Evolutionary conservation across 1,140 invertebrate species (phyloP).

Genomic region (Drosophila paulistorum): DNA sequence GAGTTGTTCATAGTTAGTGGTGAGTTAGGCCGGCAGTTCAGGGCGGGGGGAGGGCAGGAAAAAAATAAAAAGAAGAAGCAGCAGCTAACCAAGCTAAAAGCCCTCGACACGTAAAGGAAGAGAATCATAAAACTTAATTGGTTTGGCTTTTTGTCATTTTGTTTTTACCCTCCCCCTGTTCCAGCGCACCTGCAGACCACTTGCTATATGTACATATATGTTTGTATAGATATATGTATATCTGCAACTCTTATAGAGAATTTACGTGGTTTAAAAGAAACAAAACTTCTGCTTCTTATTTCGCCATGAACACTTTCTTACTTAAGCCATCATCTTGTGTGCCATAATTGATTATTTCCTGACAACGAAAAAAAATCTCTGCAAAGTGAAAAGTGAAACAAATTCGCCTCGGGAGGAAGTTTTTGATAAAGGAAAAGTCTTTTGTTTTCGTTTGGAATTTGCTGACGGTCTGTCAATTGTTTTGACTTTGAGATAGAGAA

Average conservation of each 20-base stretch:
- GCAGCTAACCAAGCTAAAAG: conserved; percentile 36
- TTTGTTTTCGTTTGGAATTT: conserved; percentile 16
- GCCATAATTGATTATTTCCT: conserved; percentile 2
- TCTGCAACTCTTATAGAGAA: too few relatives aligned
- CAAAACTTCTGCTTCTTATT: background rate
- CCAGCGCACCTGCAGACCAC: too few relatives aligned
- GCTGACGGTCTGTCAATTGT: conserved; percentile 8
- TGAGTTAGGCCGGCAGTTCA: background rate
- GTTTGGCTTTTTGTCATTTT: conserved; percentile 42
- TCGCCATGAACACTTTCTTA: background rate
- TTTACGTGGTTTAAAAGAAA: too few relatives aligned
- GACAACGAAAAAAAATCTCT: background rate
- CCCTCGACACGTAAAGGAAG: conserved; percentile 52
- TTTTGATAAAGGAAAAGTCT: conserved; percentile 29
- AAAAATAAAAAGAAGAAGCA: background rate
- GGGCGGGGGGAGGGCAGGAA: background rate
- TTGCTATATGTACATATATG: too few relatives aligned
- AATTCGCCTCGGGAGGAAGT: conserved; percentile 1
- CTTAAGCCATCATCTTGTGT: background rate
- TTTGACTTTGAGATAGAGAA: conserved; percentile 30
- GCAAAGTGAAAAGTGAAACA: conserved; percentile 5
- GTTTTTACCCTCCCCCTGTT: conserved; percentile 9
- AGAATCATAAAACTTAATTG: conserved; percentile 59
- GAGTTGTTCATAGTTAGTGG: conserved; percentile 33
- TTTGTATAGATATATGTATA: too few relatives aligned